Conservation (phyloP, 2,888 invertebrate species). For the Acanthacorydalis orientalis region DNA sequence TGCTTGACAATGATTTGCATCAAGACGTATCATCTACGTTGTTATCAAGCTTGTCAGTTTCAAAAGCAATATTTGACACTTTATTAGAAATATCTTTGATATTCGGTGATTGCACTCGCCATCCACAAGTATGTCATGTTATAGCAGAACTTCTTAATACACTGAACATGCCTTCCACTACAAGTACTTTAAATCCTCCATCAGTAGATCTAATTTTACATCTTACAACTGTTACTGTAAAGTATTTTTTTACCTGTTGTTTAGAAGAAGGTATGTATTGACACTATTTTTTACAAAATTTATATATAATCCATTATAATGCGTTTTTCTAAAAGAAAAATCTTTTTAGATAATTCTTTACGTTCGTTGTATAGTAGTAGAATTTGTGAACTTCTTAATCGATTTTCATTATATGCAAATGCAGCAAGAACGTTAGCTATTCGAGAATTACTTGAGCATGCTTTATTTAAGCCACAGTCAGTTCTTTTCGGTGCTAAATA, state of each 20-base stretch:
- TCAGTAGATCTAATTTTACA: slow-evolving; percentile 49
- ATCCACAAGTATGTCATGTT: slow-evolving; percentile 28
- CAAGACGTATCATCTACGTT: neutral
- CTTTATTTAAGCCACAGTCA: slow-evolving; percentile 49
- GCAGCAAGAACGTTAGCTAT: slow-evolving; percentile 55
- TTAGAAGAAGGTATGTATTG: slow-evolving; percentile 39
- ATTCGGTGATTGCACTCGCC: slow-evolving; percentile 22
- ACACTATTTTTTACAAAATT: slow-evolving; percentile 1
- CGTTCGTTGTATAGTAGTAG: slow-evolving; percentile 48
- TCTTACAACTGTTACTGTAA: slow-evolving; percentile 50
- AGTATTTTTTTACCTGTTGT: slow-evolving; percentile 62
- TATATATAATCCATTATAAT: neutral
- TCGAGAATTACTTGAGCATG: slow-evolving; percentile 53
- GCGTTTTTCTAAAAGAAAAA: neutral
- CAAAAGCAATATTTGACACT: slow-evolving; percentile 29
- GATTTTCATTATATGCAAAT: slow-evolving; percentile 47
- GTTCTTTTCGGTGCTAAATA: slow-evolving; percentile 50
- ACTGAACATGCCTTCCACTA: slow-evolving; percentile 41
- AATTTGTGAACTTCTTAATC: slow-evolving; percentile 42
- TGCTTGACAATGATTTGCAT: neutral
- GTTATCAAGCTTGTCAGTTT: slow-evolving; percentile 20
- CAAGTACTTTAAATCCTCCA: slow-evolving; percentile 28
- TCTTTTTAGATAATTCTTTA: slow-evolving; percentile 34
- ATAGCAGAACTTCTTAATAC: slow-evolving; percentile 46
- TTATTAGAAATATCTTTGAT: slow-evolving; percentile 27